A percentile compares a stretch with the other conserved stretches of the same genome.
phyloP scores from a whole-genome alignment of 1,140 invertebrate genomes.

The Leptinotarsa texana region DNA sequence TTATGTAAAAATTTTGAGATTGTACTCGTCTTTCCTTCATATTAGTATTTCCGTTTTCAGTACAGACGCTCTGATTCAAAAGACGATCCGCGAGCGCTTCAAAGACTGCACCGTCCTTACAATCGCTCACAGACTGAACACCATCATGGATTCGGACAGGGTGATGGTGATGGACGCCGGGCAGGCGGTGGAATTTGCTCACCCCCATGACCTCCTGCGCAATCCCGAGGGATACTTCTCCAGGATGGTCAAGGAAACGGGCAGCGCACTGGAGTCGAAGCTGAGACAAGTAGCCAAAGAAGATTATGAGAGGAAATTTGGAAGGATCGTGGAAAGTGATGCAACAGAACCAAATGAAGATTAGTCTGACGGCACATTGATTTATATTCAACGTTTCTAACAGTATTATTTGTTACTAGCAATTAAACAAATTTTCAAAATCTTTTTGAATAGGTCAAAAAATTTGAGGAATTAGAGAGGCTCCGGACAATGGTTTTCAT shows the following conservation, averaged over 20 bases:
- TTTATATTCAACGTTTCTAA: too few species aligned
- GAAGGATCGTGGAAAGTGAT: neutral
- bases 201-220: conserved; percentile 47
- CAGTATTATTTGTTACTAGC: too few species aligned
- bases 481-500: too few species aligned
- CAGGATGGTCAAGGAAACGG: conserved; percentile 70
- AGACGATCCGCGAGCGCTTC: conserved; percentile 64
- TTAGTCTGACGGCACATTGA: too few species aligned
- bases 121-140: conserved; percentile 78
- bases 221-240: conserved; percentile 64
- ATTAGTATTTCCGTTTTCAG: neutral
- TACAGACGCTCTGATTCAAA: conserved; percentile 65
- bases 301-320: conserved; percentile 30
- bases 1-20: too few species aligned
- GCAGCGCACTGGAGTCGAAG: conserved; percentile 29
- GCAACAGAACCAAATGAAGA: too few species aligned
- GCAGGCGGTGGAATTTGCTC: conserved; percentile 49
- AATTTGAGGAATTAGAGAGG: too few species aligned
- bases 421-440: too few species aligned
- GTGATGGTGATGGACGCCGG: conserved; percentile 55
- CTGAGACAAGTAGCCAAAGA: conserved; percentile 34
- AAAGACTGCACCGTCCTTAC: conserved; percentile 71
- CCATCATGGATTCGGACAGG: conserved; percentile 67
- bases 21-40: too few species aligned
- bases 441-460: too few species aligned